These are phyloP conservation scores for Drosophila tsacasi DNA, from an alignment of 1,140 invertebrate genomes.

Conservation along the genomic window DNA sequence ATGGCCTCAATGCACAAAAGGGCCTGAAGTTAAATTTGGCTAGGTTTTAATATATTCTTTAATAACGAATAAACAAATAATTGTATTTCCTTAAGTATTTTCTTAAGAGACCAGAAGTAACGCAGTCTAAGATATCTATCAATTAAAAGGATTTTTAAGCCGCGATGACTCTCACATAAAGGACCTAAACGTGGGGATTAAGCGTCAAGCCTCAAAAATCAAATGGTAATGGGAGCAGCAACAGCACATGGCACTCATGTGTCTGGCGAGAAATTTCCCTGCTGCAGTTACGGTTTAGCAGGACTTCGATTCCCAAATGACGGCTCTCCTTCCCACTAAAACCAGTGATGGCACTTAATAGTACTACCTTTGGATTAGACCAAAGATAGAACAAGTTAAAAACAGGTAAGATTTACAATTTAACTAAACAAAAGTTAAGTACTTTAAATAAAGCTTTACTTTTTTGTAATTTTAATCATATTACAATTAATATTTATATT, in stretches of 20 bases:
- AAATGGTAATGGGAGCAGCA: conserved; percentile 7
- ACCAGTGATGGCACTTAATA: not conserved
- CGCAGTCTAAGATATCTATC: too few species aligned
- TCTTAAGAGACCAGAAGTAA: not conserved
- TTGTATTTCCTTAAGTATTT: not conserved
- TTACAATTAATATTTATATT: not conserved
- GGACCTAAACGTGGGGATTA: not conserved
- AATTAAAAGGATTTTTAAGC: not conserved
- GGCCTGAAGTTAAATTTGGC: not conserved
- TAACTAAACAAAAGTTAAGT: not conserved
- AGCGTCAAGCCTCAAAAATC: conserved; percentile 6
- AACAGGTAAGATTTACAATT: not conserved
- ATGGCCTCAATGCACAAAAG: conserved; percentile 43
- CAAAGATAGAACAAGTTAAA: not conserved
- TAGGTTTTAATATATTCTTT: not conserved
- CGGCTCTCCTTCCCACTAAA: not conserved
- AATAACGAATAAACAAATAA: not conserved
- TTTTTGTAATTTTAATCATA: not conserved
- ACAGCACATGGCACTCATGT: conserved; percentile 9
- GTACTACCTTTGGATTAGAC: not conserved
- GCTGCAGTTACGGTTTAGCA: not conserved
- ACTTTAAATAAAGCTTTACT: not conserved
- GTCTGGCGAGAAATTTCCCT: conserved; percentile 1
- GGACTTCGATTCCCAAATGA: not conserved
- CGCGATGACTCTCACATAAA: too few species aligned